These are phyloP conservation scores for Pogonognathellus flavescens DNA, from an alignment of 1,140 invertebrate genomes.

Conservation along the genomic window DNA sequence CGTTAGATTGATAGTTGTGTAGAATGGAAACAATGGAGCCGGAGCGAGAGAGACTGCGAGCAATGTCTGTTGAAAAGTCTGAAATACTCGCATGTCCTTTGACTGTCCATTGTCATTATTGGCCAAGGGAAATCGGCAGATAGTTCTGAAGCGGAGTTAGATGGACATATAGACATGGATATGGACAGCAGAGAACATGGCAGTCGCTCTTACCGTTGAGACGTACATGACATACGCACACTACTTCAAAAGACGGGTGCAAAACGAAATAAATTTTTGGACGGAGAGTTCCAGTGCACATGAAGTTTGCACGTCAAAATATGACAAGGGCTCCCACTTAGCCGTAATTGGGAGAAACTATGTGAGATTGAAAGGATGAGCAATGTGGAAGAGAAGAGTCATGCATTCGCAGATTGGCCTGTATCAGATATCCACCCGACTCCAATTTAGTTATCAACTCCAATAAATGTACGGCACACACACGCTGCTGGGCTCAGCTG, in stretches of 20 bases:
- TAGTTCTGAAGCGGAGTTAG: constrained; percentile 15
- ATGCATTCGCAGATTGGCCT: neutral
- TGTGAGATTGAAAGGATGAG: constrained; percentile 50
- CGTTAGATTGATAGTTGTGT: neutral
- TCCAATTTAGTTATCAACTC: neutral
- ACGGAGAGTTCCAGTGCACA: constrained; percentile 27
- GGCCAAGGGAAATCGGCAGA: constrained; percentile 40
- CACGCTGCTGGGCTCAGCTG: neutral
- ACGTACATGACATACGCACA: neutral
- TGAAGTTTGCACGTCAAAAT: constrained; percentile 43
- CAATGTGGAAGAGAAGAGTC: neutral
- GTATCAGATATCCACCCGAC: neutral
- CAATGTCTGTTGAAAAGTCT: neutral
- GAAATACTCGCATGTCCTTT: constrained; percentile 38
- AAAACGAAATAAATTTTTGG: neutral
- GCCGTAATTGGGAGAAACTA: constrained; percentile 48
- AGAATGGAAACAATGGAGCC: constrained; percentile 21
- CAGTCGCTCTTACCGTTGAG: constrained; percentile 4
- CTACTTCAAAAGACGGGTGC: neutral
- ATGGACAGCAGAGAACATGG: constrained; percentile 12
- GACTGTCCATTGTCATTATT: constrained; percentile 38
- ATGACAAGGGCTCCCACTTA: constrained; percentile 45
- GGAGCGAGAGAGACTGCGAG: neutral
- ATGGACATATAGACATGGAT: constrained; percentile 4
- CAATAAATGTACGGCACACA: neutral